phyloP scores from a whole-genome alignment of 2,888 invertebrate species.

The Pyrrhia umbra region DNA sequence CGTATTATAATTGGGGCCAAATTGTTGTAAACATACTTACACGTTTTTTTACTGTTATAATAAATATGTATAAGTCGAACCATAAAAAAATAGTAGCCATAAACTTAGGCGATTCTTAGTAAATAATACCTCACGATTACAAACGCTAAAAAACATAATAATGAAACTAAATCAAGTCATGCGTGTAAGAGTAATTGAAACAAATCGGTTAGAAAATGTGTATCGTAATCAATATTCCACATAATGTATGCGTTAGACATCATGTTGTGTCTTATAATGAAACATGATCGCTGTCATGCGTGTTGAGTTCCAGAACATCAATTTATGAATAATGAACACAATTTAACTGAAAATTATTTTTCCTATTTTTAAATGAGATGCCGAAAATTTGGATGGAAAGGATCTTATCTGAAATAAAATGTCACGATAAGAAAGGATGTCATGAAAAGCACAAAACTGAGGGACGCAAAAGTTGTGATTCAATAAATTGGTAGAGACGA shows the following conservation, averaged over 20 bases:
- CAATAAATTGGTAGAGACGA: conserved; percentile 36
- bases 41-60: no score
- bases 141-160: conserved; percentile 1
- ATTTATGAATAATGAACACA: conserved; percentile 12
- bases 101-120: not conserved
- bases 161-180: conserved; percentile 26
- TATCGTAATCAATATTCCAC: conserved; percentile 24
- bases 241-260: conserved; percentile 23
- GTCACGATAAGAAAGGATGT: conserved; percentile 36
- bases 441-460: conserved; percentile 31
- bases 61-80: no score
- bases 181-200: conserved; percentile 43
- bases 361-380: conserved; percentile 3
- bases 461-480: conserved; percentile 32
- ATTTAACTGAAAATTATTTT: conserved; percentile 7
- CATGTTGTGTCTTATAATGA: conserved; percentile 24
- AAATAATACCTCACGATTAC: not conserved
- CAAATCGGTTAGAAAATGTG: conserved; percentile 45
- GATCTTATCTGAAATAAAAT: conserved; percentile 32
- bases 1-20: no score
- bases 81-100: no score
- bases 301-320: conserved; percentile 22
- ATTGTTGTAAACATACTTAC: not conserved
- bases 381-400: conserved; percentile 4
- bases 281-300: conserved; percentile 33